phyloP scores from a whole-genome alignment of 2,888 invertebrate genomes.

The Sipunculus nudus region DNA sequence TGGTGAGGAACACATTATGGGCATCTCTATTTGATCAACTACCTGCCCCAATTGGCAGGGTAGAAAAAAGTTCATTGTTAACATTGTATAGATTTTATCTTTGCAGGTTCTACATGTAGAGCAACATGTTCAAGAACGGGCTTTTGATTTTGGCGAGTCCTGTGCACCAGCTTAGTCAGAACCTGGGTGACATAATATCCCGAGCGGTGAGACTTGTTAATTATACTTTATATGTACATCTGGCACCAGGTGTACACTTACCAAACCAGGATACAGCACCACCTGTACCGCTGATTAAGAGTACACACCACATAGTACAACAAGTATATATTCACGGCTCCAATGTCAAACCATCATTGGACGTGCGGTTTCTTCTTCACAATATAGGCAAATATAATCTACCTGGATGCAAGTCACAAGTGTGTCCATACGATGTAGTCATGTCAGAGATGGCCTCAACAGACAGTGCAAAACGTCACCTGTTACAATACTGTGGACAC shows the following conservation, averaged over 20 bases:
- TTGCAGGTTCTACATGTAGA: no score
- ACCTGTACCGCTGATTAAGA: constrained; percentile 4
- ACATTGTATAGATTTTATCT: no score
- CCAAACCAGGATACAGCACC: neutral
- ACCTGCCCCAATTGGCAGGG: no score
- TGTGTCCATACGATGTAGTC: no score
- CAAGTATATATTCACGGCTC: constrained; percentile 26
- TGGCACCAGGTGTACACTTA: constrained; percentile 10
- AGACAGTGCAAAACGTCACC: no score
- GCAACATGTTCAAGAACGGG: constrained; percentile 34
- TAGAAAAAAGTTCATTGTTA: no score
- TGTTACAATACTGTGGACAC: no score
- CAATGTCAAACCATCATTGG: constrained; percentile 1
- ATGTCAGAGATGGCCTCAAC: no score
- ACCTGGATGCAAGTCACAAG: no score
- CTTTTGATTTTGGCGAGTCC: constrained; percentile 36
- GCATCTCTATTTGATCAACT: no score
- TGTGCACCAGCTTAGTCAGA: neutral
- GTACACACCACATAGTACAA: constrained; percentile 22
- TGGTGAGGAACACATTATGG: no score
- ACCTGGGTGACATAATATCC: constrained; percentile 14
- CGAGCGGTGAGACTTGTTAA: constrained; percentile 19
- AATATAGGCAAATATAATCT: constrained; percentile 32
- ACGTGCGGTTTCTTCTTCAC: constrained; percentile 29
- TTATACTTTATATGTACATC: constrained; percentile 34